phyloP scores from a whole-genome alignment of 2,797 vertebrate genomes.

The Tamandua tetradactyla region DNA sequence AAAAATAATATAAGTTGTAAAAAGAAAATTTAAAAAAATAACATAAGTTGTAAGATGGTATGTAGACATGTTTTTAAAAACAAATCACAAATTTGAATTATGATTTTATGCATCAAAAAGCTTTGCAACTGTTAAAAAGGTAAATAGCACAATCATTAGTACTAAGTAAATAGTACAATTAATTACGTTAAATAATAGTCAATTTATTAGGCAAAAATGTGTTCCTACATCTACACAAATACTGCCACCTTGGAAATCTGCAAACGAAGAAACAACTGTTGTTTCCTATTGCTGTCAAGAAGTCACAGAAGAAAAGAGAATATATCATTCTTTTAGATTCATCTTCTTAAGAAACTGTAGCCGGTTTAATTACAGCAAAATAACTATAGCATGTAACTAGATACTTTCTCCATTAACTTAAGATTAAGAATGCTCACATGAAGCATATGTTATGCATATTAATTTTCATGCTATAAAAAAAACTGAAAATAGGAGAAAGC shows the following conservation, averaged over 20 bases:
- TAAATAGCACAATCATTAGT: constrained; percentile 46
- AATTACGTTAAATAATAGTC: no score
- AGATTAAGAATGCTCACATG: not conserved
- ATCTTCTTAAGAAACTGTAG: constrained; percentile 38
- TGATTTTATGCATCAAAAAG: constrained; percentile 67
- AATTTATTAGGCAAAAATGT: constrained; percentile 9
- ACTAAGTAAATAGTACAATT: constrained; percentile 49
- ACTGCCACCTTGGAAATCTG: not conserved
- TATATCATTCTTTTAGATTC: not conserved
- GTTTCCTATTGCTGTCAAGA: constrained; percentile 6
- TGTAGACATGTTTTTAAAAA: constrained; percentile 54
- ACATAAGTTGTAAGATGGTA: not conserved
- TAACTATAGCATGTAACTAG: not conserved
- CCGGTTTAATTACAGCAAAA: constrained; percentile 23
- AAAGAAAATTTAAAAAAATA: no score
- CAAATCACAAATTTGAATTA: constrained; percentile 64
- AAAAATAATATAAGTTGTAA: no score
- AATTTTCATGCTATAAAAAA: constrained; percentile 44
- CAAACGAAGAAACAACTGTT: not conserved
- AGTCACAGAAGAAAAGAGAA: not conserved
- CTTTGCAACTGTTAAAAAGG: constrained; percentile 42
- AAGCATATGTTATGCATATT: not conserved
- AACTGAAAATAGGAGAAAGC: constrained; percentile 31
- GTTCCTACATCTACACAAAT: not conserved
- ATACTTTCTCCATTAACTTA: constrained; percentile 18